Evolutionary conservation across 2,797 vertebrate genomes (phyloP), one percentile per base, ranked within the genome.

Genomic region (Monodelphis domestica): DNA sequence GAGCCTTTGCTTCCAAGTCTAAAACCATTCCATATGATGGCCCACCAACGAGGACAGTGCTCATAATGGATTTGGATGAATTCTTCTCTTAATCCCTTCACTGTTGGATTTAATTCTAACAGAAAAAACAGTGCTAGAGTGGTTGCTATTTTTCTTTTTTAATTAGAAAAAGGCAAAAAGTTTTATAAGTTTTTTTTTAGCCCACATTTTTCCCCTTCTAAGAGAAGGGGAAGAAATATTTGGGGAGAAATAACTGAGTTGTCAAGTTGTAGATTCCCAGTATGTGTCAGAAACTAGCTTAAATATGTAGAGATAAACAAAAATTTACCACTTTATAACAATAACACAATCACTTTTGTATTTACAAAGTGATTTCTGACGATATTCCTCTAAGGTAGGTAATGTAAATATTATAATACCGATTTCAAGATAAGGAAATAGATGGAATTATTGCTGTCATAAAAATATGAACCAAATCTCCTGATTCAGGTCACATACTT

Each of bases 1-100:
- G 95, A 96, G 94, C 94, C 96, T 97, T 93, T 97, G 97, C 96
- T 98, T 98, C 97, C 96, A 98, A 96, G 78, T 97, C 94, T 98
- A 98, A 97, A 96, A 97, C 96, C 95, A 93, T 97, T 97, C 97
- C 97, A 96, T 92, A 91, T 95, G 96, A 97, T 51, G 3, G 97
- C 97, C 97, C 97, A 98, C 98, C 97, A 97, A 95, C 94, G 91
- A 98, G 96, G 96, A 97, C 91, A 95, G 93, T 70, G 90, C 93
- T 93, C 95, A 95, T 92, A 89, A 87, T 57, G 87, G 56, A 12
- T 88, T 97, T 97, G 93, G 92, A 94, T 89, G 95, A 96, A 50
- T n/a, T 93, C 38, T 95, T 91, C 94, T 97, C 93, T 96, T 96
- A 97, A 94, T 93, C 11, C 53, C 84, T 96, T 96, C 92, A 70